These are phyloP conservation scores for Scaptomyza graminum DNA, from an alignment of 1,140 invertebrate species.

Conservation along the genomic window DNA sequence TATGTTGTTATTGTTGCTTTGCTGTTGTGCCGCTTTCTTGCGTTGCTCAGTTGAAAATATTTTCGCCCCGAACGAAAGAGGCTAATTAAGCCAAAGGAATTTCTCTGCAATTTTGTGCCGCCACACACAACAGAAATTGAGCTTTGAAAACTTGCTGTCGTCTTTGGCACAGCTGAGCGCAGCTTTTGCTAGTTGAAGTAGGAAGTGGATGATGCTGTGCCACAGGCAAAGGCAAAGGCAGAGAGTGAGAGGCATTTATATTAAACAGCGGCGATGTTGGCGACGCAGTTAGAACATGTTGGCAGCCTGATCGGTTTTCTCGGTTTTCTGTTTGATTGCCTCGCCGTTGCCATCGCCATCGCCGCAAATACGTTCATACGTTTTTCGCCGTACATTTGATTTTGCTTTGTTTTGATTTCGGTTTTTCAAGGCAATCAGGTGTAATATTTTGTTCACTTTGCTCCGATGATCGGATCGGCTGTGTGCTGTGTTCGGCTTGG, in stretches of 20 bases:
- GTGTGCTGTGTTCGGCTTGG: constrained; percentile 34
- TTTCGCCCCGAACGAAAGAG: constrained; percentile 79
- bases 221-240: constrained; percentile 2
- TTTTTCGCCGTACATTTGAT: constrained; percentile 55
- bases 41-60: constrained; percentile 79
- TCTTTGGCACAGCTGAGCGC: constrained; percentile 62
- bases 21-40: constrained; percentile 76
- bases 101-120: constrained; percentile 74
- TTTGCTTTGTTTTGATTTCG: constrained; percentile 69
- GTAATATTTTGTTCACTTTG: constrained; percentile 64
- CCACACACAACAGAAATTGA: constrained; percentile 62
- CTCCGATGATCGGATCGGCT: constrained; percentile 32
- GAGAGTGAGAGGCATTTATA: constrained; percentile 18
- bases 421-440: constrained; percentile 80
- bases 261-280: constrained; percentile 26
- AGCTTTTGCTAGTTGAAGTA: constrained; percentile 53
- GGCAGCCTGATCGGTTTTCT: constrained; percentile 47
- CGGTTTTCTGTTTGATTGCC: constrained; percentile 48
- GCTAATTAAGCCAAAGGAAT: constrained; percentile 82
- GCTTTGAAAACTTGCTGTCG: constrained; percentile 74
- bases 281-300: constrained; percentile 58
- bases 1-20: constrained; percentile 34
- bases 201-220: constrained; percentile 48
- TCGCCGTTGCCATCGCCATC: constrained; percentile 21
- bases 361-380: constrained; percentile 33